Evolutionary conservation across 2,888 invertebrate species (phyloP).

Genomic region (Nomada ruficornis): DNA sequence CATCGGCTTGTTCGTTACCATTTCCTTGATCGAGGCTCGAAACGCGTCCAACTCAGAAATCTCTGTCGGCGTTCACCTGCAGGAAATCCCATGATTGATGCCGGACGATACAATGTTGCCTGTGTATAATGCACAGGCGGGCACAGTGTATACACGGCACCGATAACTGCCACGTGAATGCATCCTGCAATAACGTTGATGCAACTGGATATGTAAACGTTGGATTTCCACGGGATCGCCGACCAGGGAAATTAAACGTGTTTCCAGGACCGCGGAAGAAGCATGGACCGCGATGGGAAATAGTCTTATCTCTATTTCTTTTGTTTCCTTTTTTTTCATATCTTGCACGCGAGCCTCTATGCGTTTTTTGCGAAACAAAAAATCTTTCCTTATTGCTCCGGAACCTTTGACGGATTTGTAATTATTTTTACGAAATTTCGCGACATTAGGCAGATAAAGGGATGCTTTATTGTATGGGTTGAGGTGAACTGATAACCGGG

Average conservation of each 20-base stretch:
- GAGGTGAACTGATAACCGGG: slow-evolving; percentile 35
- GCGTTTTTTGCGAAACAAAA: too few species aligned
- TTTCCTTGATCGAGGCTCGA: neutral
- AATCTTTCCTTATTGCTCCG: too few species aligned
- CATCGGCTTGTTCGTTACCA: neutral
- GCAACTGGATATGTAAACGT: slow-evolving; percentile 61
- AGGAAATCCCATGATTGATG: slow-evolving; percentile 84
- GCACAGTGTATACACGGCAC: slow-evolving; percentile 45
- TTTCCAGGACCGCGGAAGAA: slow-evolving; percentile 33
- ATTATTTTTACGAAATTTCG: slow-evolving; percentile 28
- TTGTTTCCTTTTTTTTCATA: neutral
- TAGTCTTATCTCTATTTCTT: neutral
- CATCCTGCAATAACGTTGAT: slow-evolving; percentile 54
- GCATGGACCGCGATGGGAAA: neutral
- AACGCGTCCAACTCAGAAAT: slow-evolving; percentile 24
- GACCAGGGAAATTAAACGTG: slow-evolving; percentile 41
- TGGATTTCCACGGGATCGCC: slow-evolving; percentile 23
- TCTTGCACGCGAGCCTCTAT: too few species aligned
- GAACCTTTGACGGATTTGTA: neutral
- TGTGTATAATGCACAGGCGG: slow-evolving; percentile 58
- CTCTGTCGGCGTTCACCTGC: slow-evolving; percentile 53
- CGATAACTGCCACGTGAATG: slow-evolving; percentile 62
- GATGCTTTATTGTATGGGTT: neutral
- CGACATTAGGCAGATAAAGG: neutral
- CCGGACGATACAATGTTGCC: slow-evolving; percentile 60